phyloP scores from a whole-genome alignment of 2,797 vertebrate genomes.

The Schizothorax lantsangensis region DNA sequence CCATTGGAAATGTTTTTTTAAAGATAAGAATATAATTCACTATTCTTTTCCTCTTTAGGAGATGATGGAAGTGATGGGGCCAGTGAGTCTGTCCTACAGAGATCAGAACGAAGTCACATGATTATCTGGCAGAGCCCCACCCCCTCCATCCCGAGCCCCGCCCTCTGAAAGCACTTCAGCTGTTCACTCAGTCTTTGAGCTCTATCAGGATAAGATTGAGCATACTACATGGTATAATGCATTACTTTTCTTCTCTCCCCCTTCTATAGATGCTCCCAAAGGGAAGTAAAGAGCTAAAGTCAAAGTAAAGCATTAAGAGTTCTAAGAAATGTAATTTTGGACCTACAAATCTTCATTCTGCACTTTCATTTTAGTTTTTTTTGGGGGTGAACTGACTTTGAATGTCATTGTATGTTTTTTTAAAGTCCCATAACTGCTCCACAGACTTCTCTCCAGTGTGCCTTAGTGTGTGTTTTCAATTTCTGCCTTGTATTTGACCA shows the following conservation, averaged over 20 bases:
- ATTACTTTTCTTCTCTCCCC: not conserved
- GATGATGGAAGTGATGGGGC: conserved; percentile 80
- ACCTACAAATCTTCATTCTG: not conserved
- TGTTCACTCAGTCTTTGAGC: not conserved
- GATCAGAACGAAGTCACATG: conserved; percentile 86
- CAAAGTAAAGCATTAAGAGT: not conserved
- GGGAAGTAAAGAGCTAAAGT: not conserved
- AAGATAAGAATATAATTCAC: conserved; percentile 8
- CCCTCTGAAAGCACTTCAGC: conserved; percentile 70
- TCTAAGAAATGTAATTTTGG: not conserved
- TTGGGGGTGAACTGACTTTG: not conserved
- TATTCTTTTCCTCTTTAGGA: conserved; percentile 66
- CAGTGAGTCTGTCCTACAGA: conserved; percentile 71
- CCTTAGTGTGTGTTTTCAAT: conserved; percentile 55
- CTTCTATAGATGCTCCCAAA: not conserved
- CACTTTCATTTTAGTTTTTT: conserved; percentile 16
- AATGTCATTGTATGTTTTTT: not conserved
- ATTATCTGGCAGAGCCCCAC: conserved; percentile 83
- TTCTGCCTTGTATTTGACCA: conserved; percentile 21
- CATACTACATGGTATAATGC: not conserved
- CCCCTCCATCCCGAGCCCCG: conserved; percentile 69
- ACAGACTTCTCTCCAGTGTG: conserved; percentile 37
- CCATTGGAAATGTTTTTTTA: not conserved
- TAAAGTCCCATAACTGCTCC: not conserved
- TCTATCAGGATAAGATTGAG: not conserved